Percentiles rank a stretch among this genome's conserved stretches.
Evolutionary conservation across 2,797 vertebrate genomes (phyloP).

Genomic region (Anguilla anguilla): DNA sequence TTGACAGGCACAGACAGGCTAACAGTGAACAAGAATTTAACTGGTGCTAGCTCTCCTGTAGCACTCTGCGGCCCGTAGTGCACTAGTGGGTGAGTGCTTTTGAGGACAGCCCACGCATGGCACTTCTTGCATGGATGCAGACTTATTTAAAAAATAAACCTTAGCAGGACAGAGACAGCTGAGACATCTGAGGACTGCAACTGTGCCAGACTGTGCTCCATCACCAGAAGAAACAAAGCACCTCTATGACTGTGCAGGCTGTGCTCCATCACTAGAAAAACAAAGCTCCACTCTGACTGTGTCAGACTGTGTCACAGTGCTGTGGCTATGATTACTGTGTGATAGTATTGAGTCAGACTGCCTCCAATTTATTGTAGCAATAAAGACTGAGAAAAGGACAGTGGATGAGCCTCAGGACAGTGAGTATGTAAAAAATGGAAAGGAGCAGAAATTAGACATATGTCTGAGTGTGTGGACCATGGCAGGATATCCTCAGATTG

Average conservation of each 20-base stretch:
- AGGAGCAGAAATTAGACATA: neutral
- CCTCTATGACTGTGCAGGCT: neutral
- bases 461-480: neutral
- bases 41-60: neutral
- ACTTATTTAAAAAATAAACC: neutral
- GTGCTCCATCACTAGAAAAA: neutral
- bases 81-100: neutral
- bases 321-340: too few relatives aligned
- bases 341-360: neutral
- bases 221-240: neutral
- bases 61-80: neutral
- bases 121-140: neutral
- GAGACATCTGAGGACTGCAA: neutral
- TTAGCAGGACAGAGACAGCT: neutral
- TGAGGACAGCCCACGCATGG: neutral
- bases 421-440: neutral
- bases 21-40: neutral
- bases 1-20: neutral
- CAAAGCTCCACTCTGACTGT: neutral
- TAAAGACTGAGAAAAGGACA: neutral
- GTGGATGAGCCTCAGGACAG: neutral
- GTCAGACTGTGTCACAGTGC: neutral
- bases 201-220: neutral
- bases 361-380: neutral
- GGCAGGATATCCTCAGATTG: constrained; percentile 25